Evolutionary conservation across 1,140 invertebrate genomes (phyloP).

Genomic region (Brachionus plicatilis): DNA sequence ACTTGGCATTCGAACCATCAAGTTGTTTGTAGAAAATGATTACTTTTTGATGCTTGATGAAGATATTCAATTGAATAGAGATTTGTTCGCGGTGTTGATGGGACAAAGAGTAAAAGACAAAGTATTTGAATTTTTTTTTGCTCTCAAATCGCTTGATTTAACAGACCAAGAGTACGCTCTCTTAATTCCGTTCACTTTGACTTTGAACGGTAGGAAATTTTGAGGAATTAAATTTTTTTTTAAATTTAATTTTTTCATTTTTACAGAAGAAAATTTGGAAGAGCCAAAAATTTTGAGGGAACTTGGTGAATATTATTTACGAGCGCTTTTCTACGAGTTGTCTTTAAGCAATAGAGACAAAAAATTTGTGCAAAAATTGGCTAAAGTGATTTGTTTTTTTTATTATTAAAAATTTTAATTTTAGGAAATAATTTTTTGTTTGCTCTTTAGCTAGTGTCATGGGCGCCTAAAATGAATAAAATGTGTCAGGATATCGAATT

Average conservation of each 20-base stretch:
- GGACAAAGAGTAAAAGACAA: neutral
- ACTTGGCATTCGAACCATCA: neutral
- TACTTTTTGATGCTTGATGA: constrained; percentile 22
- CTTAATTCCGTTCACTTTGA: neutral
- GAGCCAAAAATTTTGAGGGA: neutral
- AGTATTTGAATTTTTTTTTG: constrained; percentile 24
- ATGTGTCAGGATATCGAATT: neutral
- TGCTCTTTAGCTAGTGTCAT: neutral
- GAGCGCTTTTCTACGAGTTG: constrained; percentile 11
- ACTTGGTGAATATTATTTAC: constrained; percentile 8
- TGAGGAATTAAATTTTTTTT: neutral
- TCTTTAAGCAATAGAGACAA: neutral
- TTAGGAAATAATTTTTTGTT: neutral
- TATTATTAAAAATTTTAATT: neutral
- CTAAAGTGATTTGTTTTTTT: neutral
- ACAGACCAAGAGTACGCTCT: neutral
- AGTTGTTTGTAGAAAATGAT: neutral
- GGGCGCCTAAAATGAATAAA: neutral
- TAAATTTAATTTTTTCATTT: neutral
- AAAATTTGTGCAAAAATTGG: neutral
- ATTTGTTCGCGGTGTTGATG: neutral
- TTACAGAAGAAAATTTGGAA: neutral
- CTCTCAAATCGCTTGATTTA: neutral
- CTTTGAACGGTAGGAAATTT: neutral
- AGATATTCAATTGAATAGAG: neutral